These are phyloP conservation scores for Plagiodera versicolora DNA, from an alignment of 2,888 invertebrate species.

Conservation along the genomic window DNA sequence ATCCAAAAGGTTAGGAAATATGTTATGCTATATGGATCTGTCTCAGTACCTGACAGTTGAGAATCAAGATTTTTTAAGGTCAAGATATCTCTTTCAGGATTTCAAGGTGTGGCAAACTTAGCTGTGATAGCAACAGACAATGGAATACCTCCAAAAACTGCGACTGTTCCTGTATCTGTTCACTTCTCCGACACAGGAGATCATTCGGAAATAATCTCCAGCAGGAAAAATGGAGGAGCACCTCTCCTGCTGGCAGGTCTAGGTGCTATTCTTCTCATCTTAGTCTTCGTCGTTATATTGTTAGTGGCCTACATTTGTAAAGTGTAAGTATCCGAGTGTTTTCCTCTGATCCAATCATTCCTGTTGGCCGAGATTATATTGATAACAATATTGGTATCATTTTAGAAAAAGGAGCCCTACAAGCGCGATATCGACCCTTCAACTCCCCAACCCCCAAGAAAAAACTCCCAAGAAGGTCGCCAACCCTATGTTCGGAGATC, in stretches of 20 bases:
- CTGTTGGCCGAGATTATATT: no score
- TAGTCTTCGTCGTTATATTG: slow-evolving; percentile 74
- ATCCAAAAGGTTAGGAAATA: slow-evolving; percentile 30
- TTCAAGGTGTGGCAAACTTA: slow-evolving; percentile 61
- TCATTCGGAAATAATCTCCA: slow-evolving; percentile 44
- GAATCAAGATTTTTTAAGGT: no score
- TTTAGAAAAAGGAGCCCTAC: slow-evolving; percentile 41
- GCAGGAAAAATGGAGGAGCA: slow-evolving; percentile 40
- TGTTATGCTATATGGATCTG: no score
- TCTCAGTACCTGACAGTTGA: no score
- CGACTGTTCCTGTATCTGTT: slow-evolving; percentile 69
- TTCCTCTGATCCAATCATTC: no score
- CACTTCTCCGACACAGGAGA: slow-evolving; percentile 59
- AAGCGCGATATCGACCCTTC: slow-evolving; percentile 45
- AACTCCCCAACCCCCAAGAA: slow-evolving; percentile 38
- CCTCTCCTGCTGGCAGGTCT: slow-evolving; percentile 61
- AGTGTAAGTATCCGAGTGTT: slow-evolving; percentile 64
- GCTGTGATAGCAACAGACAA: slow-evolving; percentile 84
- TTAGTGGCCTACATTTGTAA: slow-evolving; percentile 78
- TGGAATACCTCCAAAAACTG: slow-evolving; percentile 79
- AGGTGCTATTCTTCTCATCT: slow-evolving; percentile 71
- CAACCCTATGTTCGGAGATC: slow-evolving; percentile 51
- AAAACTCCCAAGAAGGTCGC: slow-evolving; percentile 42
- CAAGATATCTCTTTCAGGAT: slow-evolving; percentile 5
- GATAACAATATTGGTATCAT: no score